Evolutionary conservation across 2,888 invertebrate genomes (phyloP).

Genomic region (Aphodius sticticus): DNA sequence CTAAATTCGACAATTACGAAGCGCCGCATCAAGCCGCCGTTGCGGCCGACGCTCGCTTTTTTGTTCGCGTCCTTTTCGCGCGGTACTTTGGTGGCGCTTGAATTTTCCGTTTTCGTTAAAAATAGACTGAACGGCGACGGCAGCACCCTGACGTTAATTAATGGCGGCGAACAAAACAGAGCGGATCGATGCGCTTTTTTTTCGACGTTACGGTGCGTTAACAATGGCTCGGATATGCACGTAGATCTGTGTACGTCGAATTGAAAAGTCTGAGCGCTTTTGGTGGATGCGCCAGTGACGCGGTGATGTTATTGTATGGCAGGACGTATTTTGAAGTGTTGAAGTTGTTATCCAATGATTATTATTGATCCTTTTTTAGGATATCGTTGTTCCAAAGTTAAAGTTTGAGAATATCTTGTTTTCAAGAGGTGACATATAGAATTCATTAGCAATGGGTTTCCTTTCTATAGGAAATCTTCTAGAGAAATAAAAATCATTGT

Average conservation of each 20-base stretch:
- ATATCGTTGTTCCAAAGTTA: no score
- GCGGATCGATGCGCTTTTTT: neutral
- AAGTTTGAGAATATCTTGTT: no score
- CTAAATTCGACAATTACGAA: conserved; percentile 14
- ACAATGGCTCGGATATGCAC: neutral
- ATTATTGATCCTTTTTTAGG: no score
- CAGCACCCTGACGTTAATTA: neutral
- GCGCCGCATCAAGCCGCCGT: neutral
- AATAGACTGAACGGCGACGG: neutral
- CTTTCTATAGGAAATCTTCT: no score
- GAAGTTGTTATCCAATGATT: no score
- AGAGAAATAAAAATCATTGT: no score
- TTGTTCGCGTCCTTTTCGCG: neutral
- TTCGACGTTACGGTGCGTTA: neutral
- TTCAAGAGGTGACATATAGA: no score
- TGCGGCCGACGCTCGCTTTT: neutral
- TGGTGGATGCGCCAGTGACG: neutral
- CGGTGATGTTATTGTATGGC: no score
- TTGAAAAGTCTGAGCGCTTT: neutral
- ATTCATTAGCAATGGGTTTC: no score
- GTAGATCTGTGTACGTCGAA: neutral
- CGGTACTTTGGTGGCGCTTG: neutral
- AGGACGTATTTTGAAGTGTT: no score
- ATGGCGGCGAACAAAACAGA: neutral
- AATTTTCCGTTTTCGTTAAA: neutral